phyloP scores from a whole-genome alignment of 1,140 invertebrate species.

The Pseudomyrmex pallidus region DNA sequence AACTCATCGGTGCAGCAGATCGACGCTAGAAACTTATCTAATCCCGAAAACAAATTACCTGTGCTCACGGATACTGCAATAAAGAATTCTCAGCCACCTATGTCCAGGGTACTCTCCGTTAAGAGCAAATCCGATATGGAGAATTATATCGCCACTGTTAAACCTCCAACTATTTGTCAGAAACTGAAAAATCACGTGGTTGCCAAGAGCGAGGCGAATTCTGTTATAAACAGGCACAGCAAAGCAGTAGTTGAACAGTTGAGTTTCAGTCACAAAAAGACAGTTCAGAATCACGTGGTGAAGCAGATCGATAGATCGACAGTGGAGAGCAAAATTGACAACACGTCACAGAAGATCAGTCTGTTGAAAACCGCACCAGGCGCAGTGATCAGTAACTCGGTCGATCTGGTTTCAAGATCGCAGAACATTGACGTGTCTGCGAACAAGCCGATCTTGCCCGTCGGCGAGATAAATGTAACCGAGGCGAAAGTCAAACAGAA shows the following conservation, averaged over 20 bases:
- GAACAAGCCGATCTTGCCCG: slow-evolving; percentile 79
- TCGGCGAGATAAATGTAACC: slow-evolving; percentile 85
- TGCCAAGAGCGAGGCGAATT: slow-evolving; percentile 69
- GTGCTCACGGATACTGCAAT: slow-evolving; percentile 56
- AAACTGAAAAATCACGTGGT: slow-evolving; percentile 81
- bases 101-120: slow-evolving; percentile 69
- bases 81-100: slow-evolving; percentile 71
- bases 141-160: slow-evolving; percentile 60
- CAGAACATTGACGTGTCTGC: slow-evolving; percentile 62
- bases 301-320: slow-evolving; percentile 70
- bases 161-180: slow-evolving; percentile 74
- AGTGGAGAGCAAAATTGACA: slow-evolving; percentile 69
- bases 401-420: slow-evolving; percentile 69
- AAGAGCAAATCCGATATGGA: slow-evolving; percentile 78
- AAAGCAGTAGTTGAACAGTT: slow-evolving; percentile 61
- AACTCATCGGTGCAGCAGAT: slow-evolving; percentile 64
- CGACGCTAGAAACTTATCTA: slow-evolving; percentile 51
- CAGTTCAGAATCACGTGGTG: slow-evolving; percentile 77
- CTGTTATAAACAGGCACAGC: slow-evolving; percentile 77
- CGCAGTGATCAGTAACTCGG: slow-evolving; percentile 64
- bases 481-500: slow-evolving; percentile 88
- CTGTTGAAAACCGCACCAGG: slow-evolving; percentile 77
- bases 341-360: slow-evolving; percentile 75
- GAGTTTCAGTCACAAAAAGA: slow-evolving; percentile 76
- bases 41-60: slow-evolving; percentile 72